A percentile compares a stretch with the other conserved stretches of the same genome.
Evolutionary conservation across 2,797 vertebrate species (phyloP).

Genomic region (Lutjanus argentimaculatus): DNA sequence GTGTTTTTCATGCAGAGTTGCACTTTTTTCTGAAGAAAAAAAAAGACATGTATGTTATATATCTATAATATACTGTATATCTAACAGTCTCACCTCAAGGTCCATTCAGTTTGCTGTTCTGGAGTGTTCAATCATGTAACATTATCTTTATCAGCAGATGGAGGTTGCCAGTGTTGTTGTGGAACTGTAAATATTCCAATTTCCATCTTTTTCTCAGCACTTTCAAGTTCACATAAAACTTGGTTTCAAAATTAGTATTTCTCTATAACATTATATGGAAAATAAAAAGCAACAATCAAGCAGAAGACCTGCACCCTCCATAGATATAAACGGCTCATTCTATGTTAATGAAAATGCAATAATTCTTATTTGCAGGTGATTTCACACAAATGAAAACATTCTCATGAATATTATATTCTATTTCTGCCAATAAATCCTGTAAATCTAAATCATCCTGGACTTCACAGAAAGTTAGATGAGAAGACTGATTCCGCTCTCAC

Average conservation of each 20-base stretch:
- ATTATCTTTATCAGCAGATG: slow-evolving; percentile 23
- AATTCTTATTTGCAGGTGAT: no score
- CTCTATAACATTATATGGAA: not conserved
- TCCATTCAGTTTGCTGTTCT: slow-evolving; percentile 17
- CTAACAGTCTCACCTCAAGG: slow-evolving; percentile 19
- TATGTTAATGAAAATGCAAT: no score
- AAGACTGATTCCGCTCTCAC: not conserved
- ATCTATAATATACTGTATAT: slow-evolving; percentile 28
- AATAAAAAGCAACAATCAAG: not conserved
- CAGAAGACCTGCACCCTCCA: no score
- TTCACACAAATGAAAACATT: no score
- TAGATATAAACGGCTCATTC: no score
- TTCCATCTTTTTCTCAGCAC: not conserved
- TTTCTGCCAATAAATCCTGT: no score
- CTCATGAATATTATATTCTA: no score
- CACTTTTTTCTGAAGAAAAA: slow-evolving; percentile 25
- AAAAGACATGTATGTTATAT: slow-evolving; percentile 21
- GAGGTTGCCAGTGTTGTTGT: not conserved
- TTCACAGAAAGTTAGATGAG: not conserved
- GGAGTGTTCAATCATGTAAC: slow-evolving; percentile 3
- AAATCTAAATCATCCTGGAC: no score
- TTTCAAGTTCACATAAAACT: not conserved
- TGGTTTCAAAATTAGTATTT: not conserved
- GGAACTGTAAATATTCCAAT: not conserved
- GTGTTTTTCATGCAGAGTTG: slow-evolving; percentile 34